phyloP scores from a whole-genome alignment of 2,113 vertebrate species.

The Bombycilla garrulus region DNA sequence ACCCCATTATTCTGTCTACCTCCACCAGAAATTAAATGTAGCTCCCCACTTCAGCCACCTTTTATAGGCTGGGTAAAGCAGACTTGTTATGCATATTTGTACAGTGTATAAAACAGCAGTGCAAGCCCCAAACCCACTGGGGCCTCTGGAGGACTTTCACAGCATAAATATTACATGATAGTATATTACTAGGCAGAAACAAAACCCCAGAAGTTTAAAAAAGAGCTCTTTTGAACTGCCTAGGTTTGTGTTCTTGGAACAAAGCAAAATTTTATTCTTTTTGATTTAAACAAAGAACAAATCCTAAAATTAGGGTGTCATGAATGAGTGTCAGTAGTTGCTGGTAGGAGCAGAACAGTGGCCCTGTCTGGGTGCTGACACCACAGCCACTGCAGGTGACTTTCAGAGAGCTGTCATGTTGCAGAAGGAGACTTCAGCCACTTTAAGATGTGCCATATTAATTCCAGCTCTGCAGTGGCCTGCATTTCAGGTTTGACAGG shows the following conservation, averaged over 20 bases:
- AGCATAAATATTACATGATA: conserved; percentile 1
- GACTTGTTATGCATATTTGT: background rate
- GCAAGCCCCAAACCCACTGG: background rate
- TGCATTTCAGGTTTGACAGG: background rate
- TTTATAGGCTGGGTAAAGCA: background rate
- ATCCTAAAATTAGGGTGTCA: background rate
- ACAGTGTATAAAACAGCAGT: background rate
- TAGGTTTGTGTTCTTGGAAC: background rate
- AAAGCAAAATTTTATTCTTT: background rate
- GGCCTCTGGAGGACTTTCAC: background rate
- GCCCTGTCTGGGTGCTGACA: background rate
- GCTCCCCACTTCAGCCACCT: background rate
- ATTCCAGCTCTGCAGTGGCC: background rate
- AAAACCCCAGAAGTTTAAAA: background rate
- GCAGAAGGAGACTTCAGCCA: background rate
- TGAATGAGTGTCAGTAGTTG: background rate
- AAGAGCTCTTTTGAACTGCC: background rate
- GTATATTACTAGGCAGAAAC: background rate
- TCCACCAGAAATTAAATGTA: background rate
- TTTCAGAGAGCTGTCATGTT: background rate
- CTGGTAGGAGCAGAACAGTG: background rate
- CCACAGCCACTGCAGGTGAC: background rate
- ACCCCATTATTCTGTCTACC: background rate
- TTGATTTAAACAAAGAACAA: background rate
- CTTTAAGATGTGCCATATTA: background rate